A percentile compares a stretch with the other conserved stretches of the same genome.
Evolutionary conservation across 2,797 vertebrate genomes (phyloP).

Genomic region (Periophthalmus magnuspinnatus): DNA sequence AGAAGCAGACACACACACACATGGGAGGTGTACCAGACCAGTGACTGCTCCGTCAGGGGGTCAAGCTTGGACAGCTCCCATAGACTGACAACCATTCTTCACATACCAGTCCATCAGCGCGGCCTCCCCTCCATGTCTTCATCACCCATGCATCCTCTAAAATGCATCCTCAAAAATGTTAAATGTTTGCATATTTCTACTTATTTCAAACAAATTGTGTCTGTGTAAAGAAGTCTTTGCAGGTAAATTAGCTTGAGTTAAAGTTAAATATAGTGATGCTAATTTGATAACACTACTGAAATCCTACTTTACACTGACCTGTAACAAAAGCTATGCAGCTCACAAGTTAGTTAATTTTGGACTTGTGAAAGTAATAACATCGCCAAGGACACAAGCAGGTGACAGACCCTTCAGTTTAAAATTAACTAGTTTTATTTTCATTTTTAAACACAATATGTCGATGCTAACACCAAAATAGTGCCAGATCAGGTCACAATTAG

Average conservation of each 20-base stretch:
- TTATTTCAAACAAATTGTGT: too few relatives aligned
- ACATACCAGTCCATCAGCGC: slow-evolving; percentile 46
- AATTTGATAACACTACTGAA: too few relatives aligned
- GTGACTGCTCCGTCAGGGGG: slow-evolving; percentile 17
- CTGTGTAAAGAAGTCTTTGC: too few relatives aligned
- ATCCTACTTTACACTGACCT: too few relatives aligned
- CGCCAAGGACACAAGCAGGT: too few relatives aligned
- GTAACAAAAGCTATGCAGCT: background rate
- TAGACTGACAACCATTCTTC: slow-evolving; percentile 41
- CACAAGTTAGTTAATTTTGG: too few relatives aligned
- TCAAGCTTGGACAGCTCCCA: slow-evolving; percentile 23
- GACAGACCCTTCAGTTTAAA: too few relatives aligned
- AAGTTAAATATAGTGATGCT: too few relatives aligned
- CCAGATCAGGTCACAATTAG: background rate
- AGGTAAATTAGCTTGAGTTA: too few relatives aligned
- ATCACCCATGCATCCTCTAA: slow-evolving; percentile 9
- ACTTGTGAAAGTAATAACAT: too few relatives aligned
- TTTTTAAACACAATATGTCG: background rate
- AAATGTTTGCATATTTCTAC: background rate
- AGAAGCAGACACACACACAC: background rate
- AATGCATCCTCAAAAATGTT: slow-evolving; percentile 11
- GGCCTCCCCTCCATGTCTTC: slow-evolving; percentile 15
- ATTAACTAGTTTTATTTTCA: background rate
- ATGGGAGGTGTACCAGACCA: background rate
- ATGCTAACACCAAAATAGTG: background rate